Base-by-base conservation (phyloP, 2,113 vertebrate genomes). In the Dromaius novaehollandiae region DNA sequence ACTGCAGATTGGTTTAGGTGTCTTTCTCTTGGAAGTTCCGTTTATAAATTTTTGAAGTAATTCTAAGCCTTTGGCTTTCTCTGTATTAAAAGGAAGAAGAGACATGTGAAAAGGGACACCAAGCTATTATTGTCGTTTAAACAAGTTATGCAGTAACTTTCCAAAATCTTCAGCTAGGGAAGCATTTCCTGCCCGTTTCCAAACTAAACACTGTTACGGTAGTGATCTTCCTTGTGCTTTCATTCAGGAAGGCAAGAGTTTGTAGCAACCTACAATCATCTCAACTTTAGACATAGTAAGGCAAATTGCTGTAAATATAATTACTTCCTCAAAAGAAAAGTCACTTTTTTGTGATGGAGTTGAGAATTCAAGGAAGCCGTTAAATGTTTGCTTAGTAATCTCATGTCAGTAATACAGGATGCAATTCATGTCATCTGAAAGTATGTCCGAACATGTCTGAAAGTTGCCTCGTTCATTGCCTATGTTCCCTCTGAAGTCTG, bases 381-480 rank as follows among this genome's bases (percentile, higher is more conserved):
- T 82, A 89, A 91, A 84, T 96, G 85, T 65, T 91, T 93, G 46
- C 78, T 68, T 82, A 74, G 24, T 89, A 89, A 63, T 93, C 65
- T 85, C 40, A 82, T 61, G 74, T 88, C 93, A 55, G 61, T 82
- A 78, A 86, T 82, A 65, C 93, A 79, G 89, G 69, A 71, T 78
- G 30, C 21, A 94, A 92, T 89, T 91, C 61, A 30, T 85, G 88
- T 91, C 61, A 89, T 78, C 55, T 96, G 88, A 93, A 8, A 0
- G 3, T 65, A 77, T 89, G 96, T 94, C 90, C 94, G 86, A 79
- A 79, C 75, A 63, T n/a, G 66, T 58, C 90, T 92, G 64, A 89
- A 79, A 40, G 75, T 63, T 58, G 73, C 85, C 82, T 95, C 6
- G 0, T 46, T 77, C 24, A 0, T n/a, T 85, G 85, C 51, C 38